Conservation (phyloP, 2,888 invertebrate genomes). For the Leucophenga montana region DNA sequence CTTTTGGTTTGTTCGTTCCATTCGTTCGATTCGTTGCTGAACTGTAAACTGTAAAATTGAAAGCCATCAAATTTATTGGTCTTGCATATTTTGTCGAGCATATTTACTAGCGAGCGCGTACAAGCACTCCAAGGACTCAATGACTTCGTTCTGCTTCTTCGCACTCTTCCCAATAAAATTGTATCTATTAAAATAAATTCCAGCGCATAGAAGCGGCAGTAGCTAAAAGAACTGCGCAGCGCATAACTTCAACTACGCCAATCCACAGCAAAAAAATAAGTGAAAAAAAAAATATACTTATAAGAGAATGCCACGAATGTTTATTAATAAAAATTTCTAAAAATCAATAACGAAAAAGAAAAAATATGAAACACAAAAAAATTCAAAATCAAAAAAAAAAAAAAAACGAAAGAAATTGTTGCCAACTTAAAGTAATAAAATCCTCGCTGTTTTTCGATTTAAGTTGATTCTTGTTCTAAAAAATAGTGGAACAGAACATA, state of each 20-base stretch:
- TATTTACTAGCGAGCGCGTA: neutral
- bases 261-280: neutral
- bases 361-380: conserved; percentile 34
- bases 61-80: conserved; percentile 18
- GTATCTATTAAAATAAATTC: conserved; percentile 6
- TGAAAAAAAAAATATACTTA: neutral
- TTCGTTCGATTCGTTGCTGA: neutral
- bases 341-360: conserved; percentile 51
- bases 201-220: conserved; percentile 6
- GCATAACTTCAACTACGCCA: neutral
- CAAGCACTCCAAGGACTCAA: no score
- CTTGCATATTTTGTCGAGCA: neutral
- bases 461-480: conserved; percentile 24
- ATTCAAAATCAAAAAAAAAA: no score
- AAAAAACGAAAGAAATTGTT: conserved; percentile 6
- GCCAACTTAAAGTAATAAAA: conserved; percentile 11
- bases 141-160: neutral
- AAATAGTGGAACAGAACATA: no score
- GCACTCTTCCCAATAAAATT: neutral
- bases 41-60: conserved; percentile 10
- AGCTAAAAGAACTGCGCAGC: neutral
- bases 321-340: conserved; percentile 63
- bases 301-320: conserved; percentile 60
- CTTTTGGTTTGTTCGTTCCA: conserved; percentile 8
- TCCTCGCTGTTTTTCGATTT: neutral